Conservation (phyloP, 2,888 invertebrate genomes). For the Drosophila stalkeri region DNA sequence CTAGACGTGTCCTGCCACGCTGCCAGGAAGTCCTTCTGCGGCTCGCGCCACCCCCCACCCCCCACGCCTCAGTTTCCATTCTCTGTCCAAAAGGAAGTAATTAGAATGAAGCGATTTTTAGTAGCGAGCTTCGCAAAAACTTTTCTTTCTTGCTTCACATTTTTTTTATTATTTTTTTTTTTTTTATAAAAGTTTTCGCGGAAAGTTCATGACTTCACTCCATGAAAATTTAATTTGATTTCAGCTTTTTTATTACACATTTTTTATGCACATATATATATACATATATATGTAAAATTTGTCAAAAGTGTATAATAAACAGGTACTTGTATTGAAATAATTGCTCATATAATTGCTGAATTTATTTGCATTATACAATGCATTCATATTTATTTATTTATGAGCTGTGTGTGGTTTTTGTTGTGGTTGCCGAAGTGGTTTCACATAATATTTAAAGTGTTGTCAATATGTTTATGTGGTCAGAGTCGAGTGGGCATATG, state of each 20-base stretch:
- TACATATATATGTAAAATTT: conserved; percentile 30
- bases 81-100: conserved; percentile 76
- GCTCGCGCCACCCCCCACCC: conserved; percentile 46
- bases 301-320: conserved; percentile 59
- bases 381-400: conserved; percentile 57
- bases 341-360: conserved; percentile 70
- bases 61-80: not conserved
- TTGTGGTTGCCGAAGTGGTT: conserved; percentile 44
- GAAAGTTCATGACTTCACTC: conserved; percentile 54
- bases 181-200: conserved; percentile 47
- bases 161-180: conserved; percentile 15
- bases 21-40: conserved; percentile 71
- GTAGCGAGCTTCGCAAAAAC: conserved; percentile 53
- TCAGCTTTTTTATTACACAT: conserved; percentile 42
- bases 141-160: conserved; percentile 15
- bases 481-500: conserved; percentile 8
- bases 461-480: conserved; percentile 35
- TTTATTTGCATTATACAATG: conserved; percentile 75
- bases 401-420: conserved; percentile 25
- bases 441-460: conserved; percentile 29
- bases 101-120: conserved; percentile 82
- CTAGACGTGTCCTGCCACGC: conserved; percentile 63
- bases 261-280: not conserved
- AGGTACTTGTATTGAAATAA: conserved; percentile 70
- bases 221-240: conserved; percentile 56